Conservation (phyloP, 2,113 vertebrate species). For the Bos javanicus region DNA sequence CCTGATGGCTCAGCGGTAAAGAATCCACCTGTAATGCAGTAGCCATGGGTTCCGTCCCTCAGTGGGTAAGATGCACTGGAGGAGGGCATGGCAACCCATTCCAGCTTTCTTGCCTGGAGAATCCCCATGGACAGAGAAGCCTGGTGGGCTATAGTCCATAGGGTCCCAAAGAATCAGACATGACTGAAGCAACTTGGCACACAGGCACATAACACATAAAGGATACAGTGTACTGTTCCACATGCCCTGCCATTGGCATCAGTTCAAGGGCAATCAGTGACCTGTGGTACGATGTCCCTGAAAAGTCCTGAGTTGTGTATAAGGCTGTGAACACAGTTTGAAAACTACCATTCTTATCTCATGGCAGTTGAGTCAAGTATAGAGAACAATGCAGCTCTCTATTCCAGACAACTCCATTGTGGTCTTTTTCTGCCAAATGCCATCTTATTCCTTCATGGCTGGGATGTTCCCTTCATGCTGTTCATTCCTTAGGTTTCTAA, state of each 20-base stretch:
- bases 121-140: not conserved
- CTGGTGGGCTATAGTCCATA: not conserved
- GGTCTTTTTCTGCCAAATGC: not conserved
- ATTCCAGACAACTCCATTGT: not conserved
- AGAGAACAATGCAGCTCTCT: not conserved
- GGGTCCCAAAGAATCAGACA: not conserved
- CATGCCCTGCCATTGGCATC: not conserved
- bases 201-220: not conserved
- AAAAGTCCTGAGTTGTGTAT: not conserved
- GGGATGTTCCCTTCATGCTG: not conserved
- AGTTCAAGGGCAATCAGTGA: not conserved
- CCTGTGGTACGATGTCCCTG: not conserved
- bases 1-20: fast-evolving
- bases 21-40: not conserved
- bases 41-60: not conserved
- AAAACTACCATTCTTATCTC: not conserved
- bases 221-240: not conserved
- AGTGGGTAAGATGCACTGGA: not conserved
- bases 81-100: not conserved
- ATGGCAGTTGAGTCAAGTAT: not conserved
- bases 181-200: not conserved
- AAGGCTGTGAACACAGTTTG: not conserved
- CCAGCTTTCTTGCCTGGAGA: not conserved
- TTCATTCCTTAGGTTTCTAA: not conserved
- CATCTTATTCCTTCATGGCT: not conserved